Base-by-base conservation (phyloP, 2,113 vertebrate species). In the Notothenia coriiceps region DNA sequence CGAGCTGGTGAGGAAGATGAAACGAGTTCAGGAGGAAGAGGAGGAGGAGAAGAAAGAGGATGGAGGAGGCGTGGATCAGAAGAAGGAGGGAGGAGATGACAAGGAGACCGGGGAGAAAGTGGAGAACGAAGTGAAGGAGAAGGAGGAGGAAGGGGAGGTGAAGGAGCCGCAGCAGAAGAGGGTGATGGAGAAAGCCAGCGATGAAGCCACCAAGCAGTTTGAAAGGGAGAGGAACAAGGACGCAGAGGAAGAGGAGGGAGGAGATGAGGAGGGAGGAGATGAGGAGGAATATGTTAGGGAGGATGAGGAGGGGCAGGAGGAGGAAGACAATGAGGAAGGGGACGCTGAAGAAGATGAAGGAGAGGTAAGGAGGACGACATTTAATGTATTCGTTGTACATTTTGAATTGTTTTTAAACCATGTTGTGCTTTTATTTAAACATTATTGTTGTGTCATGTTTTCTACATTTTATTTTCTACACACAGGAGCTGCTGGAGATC, bases 101-200 rank as follows among this genome's bases (percentile, higher is more conserved):
- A 76, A 86, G 20, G 82, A 83, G 25, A 6, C 29, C 0, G 17
- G 55, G 0, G 67, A 82, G 17, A 83, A 80, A 22, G 35, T 20
- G 2, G 71, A 87, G 55, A 85, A 1, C 1, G 68, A 88, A 9
- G 74, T 74, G 66, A 74, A 33, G 59, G 59, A 73, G 47, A 62
- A 64, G 22, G 69, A 5, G 46, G 51, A 3, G 11, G 60, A 25
- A 9, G 68, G 2, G 1, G 86, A 82, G 56, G 40, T 90, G 86
- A 93, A 89, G 79, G 86, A 89, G 68, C 87, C 89, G 0, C 89
- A 79, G 77, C 87, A 93, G 85, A 96, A 96, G 88, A 93, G 89
- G 18, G 90, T 95, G 93, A 94, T 95, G 74, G 96, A 96, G 91
- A 95, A 96, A 43, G 94, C 94, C 29, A 95, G 95, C 0, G 94